Evolutionary conservation across 2,888 invertebrate genomes (phyloP).

Genomic region (Cryptophagus acutangulus): DNA sequence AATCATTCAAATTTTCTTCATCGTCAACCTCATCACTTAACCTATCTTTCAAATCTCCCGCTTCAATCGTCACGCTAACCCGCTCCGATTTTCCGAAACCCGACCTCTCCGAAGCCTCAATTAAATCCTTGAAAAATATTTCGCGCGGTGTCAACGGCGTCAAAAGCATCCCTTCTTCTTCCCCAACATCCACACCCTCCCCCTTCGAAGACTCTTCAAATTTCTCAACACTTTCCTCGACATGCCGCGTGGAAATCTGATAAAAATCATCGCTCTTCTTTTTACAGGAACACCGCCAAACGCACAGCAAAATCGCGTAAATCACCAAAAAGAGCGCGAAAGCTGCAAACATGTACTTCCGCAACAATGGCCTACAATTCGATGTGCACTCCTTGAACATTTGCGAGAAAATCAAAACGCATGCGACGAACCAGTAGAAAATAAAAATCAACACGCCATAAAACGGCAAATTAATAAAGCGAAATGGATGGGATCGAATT

Average conservation of each 20-base stretch:
- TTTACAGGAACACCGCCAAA: slow-evolving; percentile 25
- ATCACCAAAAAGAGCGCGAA: slow-evolving; percentile 32
- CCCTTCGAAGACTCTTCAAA: neutral
- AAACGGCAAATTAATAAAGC: slow-evolving; percentile 31
- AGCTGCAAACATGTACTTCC: slow-evolving; percentile 23
- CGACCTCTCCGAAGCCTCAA: slow-evolving; percentile 36
- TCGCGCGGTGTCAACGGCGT: slow-evolving; percentile 42
- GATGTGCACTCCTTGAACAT: slow-evolving; percentile 4
- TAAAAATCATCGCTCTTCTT: slow-evolving; percentile 3
- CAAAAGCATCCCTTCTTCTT: no score
- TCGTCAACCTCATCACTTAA: neutral
- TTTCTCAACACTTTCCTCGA: neutral
- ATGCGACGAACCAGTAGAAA: slow-evolving; percentile 42
- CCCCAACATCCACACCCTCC: no score
- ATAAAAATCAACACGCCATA: slow-evolving; percentile 32
- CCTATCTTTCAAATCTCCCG: slow-evolving; percentile 1
- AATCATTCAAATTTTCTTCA: neutral
- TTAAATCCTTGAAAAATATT: slow-evolving; percentile 46
- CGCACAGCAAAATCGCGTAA: slow-evolving; percentile 33
- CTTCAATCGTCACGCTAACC: neutral
- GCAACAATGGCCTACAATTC: slow-evolving; percentile 21
- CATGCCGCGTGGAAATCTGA: neutral
- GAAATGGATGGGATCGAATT: slow-evolving; percentile 31
- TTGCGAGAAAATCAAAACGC: slow-evolving; percentile 37
- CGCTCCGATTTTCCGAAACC: slow-evolving; percentile 7